Conservation (phyloP, 2,113 vertebrate genomes). For the Stercorarius parasiticus region DNA sequence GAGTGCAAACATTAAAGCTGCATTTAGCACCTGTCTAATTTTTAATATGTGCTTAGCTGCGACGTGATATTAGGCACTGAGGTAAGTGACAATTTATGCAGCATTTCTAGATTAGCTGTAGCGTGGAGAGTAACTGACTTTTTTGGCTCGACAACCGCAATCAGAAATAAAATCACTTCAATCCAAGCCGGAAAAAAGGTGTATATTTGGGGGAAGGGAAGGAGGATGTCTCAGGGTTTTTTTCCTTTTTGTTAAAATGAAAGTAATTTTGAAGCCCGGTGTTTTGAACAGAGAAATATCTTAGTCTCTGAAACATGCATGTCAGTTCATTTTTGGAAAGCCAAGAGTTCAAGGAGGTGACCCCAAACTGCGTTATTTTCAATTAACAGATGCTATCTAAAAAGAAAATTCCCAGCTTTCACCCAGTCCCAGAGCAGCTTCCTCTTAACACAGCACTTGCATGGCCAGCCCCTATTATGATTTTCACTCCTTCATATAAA, state of each 20-base stretch:
- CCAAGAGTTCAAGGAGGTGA: neutral
- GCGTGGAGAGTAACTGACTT: neutral
- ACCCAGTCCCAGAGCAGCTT: neutral
- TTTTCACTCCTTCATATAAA: neutral
- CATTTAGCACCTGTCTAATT: conserved; percentile 57
- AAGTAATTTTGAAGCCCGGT: neutral
- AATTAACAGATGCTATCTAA: neutral
- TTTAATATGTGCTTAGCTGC: conserved; percentile 16
- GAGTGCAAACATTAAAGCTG: conserved; percentile 36
- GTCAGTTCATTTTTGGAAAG: neutral
- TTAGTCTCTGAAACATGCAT: neutral
- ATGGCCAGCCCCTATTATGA: neutral
- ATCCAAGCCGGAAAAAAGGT: neutral
- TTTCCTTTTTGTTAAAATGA: neutral
- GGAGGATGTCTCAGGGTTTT: neutral
- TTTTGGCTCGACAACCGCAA: neutral
- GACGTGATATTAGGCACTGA: neutral
- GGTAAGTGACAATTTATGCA: conserved; percentile 51
- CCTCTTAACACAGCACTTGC: neutral
- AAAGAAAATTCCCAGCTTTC: neutral
- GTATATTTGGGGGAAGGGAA: neutral
- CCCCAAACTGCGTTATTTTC: neutral
- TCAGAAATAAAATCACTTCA: neutral
- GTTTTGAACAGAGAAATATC: neutral
- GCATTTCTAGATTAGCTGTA: neutral